Evolutionary conservation across 1,140 invertebrate genomes (phyloP), one percentile per base, ranked within the genome.

Genomic region (Adelges cooleyi): DNA sequence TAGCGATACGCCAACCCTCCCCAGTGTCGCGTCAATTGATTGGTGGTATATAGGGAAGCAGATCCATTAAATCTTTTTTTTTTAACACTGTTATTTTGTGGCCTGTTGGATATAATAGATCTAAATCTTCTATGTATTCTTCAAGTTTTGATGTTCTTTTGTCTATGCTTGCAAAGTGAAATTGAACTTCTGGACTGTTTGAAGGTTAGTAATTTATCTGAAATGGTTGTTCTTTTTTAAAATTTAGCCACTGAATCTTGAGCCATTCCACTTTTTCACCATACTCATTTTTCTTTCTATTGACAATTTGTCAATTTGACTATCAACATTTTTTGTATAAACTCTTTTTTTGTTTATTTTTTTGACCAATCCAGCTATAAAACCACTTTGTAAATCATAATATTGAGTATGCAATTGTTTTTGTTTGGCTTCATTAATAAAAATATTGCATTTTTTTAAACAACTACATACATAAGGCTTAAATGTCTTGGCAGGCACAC

Each of bases 171-270:
- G 23, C 29, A 66, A 25, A 20, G 15, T 42, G 20, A 67, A 67
- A 27, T 38, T 38, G 22, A 13, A 8, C 8, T 15, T 59, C 18
- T 49, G 33, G 11, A 59, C 59, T 38, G 13, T 59, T 46, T 17
- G 46, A 46, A 59, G n/a, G 49, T 42, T 67, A 59, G 13, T 54
- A 49, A 38, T 22, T 27, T 25, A 67, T 49, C 42, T 59, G 56
- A 22, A 29, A 59, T 20, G 20, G 20, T 13, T 48, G 29, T 27
- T 49, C 52, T 13, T 11, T 48, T 27, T 27, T 20, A 49, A 29
- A 67, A n/a, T 18, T 42, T 33, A 67, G 40, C 44, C 66, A 62
- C 10, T 54, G 27, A 22, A 67, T 67, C 17, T 67, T 54, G 44
- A 67, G 17, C 66, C 46, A 67, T 23, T 67, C 40, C 2, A 67